Percentiles rank a stretch among this genome's conserved stretches.
phyloP scores from a whole-genome alignment of 1,140 invertebrate genomes.

The Acyrthosiphon pisum region DNA sequence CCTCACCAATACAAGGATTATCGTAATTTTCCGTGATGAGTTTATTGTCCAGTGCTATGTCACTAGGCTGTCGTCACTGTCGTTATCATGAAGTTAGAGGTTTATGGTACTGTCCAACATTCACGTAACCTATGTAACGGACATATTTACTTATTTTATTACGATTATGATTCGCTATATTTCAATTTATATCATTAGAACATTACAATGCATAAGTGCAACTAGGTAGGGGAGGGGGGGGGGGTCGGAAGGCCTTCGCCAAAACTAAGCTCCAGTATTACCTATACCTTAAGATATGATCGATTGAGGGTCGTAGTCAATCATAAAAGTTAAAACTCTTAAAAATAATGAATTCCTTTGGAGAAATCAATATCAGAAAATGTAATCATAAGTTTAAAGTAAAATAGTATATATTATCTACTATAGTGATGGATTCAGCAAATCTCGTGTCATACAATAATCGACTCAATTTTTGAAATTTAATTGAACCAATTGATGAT shows the following conservation, averaged over 20 bases:
- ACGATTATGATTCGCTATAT: neutral
- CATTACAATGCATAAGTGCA: neutral
- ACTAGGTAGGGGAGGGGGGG: no score
- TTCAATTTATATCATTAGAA: neutral
- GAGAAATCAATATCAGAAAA: neutral
- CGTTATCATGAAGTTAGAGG: neutral
- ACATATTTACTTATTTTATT: neutral
- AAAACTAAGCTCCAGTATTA: no score
- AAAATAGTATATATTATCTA: no score
- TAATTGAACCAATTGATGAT: neutral
- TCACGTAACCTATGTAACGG: neutral
- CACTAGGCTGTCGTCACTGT: neutral
- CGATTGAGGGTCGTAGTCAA: neutral
- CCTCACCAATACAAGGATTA: neutral
- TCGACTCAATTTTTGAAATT: neutral
- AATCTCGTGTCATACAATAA: neutral
- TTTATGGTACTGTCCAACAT: rapidly evolving
- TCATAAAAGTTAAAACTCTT: neutral
- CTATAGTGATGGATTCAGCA: neutral
- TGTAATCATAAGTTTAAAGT: neutral
- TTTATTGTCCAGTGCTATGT: neutral
- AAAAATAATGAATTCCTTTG: neutral
- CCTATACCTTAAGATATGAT: no score
- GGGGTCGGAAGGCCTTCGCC: no score
- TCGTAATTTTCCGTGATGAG: neutral